A percentile compares a stretch with the other conserved stretches of the same genome.
phyloP scores from a whole-genome alignment of 92 coral and sea anemone genomes.

The Porites divaricata region DNA sequence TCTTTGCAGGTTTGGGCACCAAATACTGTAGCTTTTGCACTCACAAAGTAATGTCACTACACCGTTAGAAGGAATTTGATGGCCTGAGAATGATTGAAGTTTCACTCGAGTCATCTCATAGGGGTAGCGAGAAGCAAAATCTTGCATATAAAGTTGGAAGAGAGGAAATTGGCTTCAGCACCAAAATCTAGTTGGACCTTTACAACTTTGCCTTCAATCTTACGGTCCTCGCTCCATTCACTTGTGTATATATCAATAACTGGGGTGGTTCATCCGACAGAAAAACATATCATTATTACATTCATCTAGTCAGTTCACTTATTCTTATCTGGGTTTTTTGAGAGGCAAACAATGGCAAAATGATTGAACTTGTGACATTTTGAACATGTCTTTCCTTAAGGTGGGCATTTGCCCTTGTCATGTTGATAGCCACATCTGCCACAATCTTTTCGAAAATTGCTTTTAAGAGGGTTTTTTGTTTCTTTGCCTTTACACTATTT shows the following conservation, averaged over 20 bases:
- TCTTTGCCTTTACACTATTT: slow-evolving; percentile 10
- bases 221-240: slow-evolving; percentile 26
- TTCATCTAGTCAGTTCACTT: slow-evolving; percentile 23
- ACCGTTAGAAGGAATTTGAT: slow-evolving; percentile 12
- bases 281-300: slow-evolving; percentile 2
- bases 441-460: slow-evolving; percentile 17
- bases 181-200: slow-evolving; percentile 59
- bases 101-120: background rate
- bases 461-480: background rate
- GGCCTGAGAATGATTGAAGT: slow-evolving; percentile 4
- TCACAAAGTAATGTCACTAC: slow-evolving; percentile 32
- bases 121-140: background rate
- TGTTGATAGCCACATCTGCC: slow-evolving; percentile 40
- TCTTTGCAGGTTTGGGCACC: slow-evolving; percentile 50
- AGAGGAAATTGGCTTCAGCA: slow-evolving; percentile 52
- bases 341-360: slow-evolving; percentile 46
- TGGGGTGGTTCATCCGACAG: slow-evolving; percentile 3
- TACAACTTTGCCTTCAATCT: slow-evolving; percentile 38
- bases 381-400: slow-evolving; percentile 36
- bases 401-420: slow-evolving; percentile 41
- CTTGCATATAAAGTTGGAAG: slow-evolving; percentile 18
- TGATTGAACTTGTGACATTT: slow-evolving; percentile 51
- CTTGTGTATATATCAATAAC: background rate
- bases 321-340: background rate
- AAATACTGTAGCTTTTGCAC: slow-evolving; percentile 40